phyloP scores from a whole-genome alignment of 2,113 vertebrate genomes.

The Pipra filicauda region DNA sequence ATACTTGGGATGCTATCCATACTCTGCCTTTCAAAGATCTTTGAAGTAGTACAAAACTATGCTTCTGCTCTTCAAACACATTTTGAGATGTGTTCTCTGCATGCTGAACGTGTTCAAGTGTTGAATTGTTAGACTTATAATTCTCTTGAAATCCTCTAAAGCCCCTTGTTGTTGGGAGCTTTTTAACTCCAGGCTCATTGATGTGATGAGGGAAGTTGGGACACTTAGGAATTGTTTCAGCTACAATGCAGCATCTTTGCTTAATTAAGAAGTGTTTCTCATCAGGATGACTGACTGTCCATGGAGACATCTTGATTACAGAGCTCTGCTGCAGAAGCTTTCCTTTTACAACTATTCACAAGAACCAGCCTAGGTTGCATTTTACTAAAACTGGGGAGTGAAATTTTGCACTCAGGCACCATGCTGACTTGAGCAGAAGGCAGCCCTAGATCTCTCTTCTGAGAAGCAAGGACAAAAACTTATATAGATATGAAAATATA shows the following conservation, averaged over 20 bases:
- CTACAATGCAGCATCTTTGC: neutral
- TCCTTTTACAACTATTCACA: neutral
- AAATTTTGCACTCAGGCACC: neutral
- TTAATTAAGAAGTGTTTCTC: constrained; percentile 5
- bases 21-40: neutral
- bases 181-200: neutral
- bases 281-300: neutral
- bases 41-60: neutral
- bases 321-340: neutral
- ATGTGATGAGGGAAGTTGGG: neutral
- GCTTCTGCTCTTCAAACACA: neutral
- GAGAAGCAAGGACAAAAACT: neutral
- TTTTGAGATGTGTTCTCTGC: neutral
- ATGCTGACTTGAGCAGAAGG: neutral
- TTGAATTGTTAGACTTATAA: neutral
- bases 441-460: neutral
- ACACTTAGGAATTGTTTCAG: neutral
- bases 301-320: neutral
- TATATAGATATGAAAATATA: neutral
- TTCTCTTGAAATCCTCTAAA: neutral
- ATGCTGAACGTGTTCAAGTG: neutral
- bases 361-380: neutral
- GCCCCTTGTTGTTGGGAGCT: neutral
- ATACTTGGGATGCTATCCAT: neutral
- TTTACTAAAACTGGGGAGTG: neutral